These are phyloP conservation scores for Crocallis elinguaria DNA, from an alignment of 2,888 invertebrate species.

Conservation along the genomic window DNA sequence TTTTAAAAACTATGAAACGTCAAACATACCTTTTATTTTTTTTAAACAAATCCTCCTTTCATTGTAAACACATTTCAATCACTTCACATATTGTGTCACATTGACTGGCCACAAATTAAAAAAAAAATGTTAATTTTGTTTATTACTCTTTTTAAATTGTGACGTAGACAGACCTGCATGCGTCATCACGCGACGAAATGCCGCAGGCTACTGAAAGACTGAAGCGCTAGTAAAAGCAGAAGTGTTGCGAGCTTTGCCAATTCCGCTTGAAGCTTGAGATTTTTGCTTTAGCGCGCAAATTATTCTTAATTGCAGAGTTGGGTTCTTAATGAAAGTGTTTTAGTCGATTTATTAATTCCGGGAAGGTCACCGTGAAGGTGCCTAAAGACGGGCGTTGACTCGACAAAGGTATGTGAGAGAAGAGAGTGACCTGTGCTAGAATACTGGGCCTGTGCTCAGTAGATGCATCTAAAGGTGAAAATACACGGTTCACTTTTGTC, in stretches of 20 bases:
- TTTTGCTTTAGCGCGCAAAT: too few relatives aligned
- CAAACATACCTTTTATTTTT: constrained; percentile 3
- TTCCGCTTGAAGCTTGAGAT: background rate
- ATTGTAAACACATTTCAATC: background rate
- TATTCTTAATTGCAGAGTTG: background rate
- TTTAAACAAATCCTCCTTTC: constrained; percentile 2
- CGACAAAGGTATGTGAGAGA: too few relatives aligned
- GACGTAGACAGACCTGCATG: constrained; percentile 3
- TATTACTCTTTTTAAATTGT: constrained; percentile 7
- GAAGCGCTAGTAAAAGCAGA: constrained; percentile 10
- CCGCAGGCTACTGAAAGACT: constrained; percentile 60
- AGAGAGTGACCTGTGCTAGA: too few relatives aligned
- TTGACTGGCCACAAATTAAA: constrained; percentile 7
- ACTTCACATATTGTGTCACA: constrained; percentile 11
- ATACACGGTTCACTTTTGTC: too few relatives aligned
- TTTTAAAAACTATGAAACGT: background rate
- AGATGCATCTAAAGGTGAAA: too few relatives aligned
- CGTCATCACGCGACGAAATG: constrained; percentile 47
- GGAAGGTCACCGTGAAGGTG: too few relatives aligned
- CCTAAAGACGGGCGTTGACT: too few relatives aligned
- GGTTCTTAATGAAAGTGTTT: too few relatives aligned
- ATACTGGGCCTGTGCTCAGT: too few relatives aligned
- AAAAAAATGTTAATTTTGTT: constrained; percentile 23
- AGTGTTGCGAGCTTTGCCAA: constrained; percentile 15
- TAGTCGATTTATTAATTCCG: too few relatives aligned